Base-by-base conservation (phyloP, 2,113 vertebrate genomes). In the Anolis carolinensis region DNA sequence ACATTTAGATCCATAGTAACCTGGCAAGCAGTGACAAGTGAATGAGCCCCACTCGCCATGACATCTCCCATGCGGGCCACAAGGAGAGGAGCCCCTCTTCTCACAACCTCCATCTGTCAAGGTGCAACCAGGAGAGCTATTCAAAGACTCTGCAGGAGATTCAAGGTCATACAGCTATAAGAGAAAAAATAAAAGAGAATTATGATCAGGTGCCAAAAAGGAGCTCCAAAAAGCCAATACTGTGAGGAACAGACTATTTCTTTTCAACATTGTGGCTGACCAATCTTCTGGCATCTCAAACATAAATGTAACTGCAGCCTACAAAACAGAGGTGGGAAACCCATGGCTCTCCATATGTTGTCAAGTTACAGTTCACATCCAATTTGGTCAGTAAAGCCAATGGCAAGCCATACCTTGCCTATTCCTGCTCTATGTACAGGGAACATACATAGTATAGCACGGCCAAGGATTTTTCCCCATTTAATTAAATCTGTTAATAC, bases 11-110 rank as follows among this genome's bases (percentile, higher is more conserved):
- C 97, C 97, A 0, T 95, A 94, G 93, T 97, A 97, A n/a, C 97
- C 97, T 0, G 97, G 95, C 81, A 96, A 87, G 77, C 98, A 98
- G 80, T 96, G 97, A 93, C 98, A 98, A 44, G 96, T 96, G 89
- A 97, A 97, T 0, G 97, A 97, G 84, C 95, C 96, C 97, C 97
- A 97, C 84, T 97, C 97, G 32, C 97, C 97, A 4, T 95, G 96
- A 88, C 98, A 98, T 81, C 93, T 95, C 14, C 97, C 97, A 0
- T 95, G 95, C 86, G 85, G 79, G 21, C 98, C 98, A 32, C 98
- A 98, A 77, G 97, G 97, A 3, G 97, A 96, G 8, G 94, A 95
- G 5, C 96, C 97, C 95, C 96, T 94, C 93, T 96, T 97, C 90
- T 97, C 96, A 93, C 98, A 98, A 95, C 96, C 97, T 90, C 96